Conservation (phyloP, 2,113 vertebrate species). For the Catharus bicknelli region DNA sequence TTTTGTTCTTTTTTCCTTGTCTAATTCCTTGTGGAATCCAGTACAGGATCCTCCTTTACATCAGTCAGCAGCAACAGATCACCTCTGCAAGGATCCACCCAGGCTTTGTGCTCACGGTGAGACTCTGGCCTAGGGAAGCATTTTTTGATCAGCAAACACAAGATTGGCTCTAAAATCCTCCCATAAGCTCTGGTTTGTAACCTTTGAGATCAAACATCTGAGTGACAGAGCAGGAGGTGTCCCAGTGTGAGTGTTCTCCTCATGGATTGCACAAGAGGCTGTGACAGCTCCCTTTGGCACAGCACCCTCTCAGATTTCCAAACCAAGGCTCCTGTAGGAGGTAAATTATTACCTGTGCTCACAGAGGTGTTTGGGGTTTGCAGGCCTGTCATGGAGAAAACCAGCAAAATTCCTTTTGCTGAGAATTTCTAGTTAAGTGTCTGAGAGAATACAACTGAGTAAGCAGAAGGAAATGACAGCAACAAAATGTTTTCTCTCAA, state of each 20-base stretch:
- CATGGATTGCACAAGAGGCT: not conserved
- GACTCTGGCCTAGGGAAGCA: not conserved
- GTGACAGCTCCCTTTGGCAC: not conserved
- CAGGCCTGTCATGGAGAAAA: not conserved
- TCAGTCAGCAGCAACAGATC: conserved; percentile 91
- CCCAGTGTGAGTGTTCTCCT: not conserved
- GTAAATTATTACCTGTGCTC: not conserved
- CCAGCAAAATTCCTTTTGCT: not conserved
- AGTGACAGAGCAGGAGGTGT: not conserved
- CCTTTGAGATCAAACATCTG: not conserved
- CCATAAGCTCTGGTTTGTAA: not conserved
- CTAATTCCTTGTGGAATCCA: conserved; percentile 70
- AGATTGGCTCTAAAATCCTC: not conserved
- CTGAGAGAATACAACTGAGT: not conserved
- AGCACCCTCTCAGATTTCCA: not conserved
- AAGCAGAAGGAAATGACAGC: not conserved
- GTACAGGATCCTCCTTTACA: conserved; percentile 94
- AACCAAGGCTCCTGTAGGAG: rapidly evolving
- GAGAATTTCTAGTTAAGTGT: not conserved
- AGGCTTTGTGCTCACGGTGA: conserved; percentile 89
- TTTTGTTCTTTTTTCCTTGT: conserved; percentile 10
- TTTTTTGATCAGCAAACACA: not conserved
- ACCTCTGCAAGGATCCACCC: conserved; percentile 83
- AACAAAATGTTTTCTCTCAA: not conserved
- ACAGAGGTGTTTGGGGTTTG: not conserved